Base-by-base conservation (phyloP, 2,113 vertebrate genomes). In the Gymnarchus niloticus region DNA sequence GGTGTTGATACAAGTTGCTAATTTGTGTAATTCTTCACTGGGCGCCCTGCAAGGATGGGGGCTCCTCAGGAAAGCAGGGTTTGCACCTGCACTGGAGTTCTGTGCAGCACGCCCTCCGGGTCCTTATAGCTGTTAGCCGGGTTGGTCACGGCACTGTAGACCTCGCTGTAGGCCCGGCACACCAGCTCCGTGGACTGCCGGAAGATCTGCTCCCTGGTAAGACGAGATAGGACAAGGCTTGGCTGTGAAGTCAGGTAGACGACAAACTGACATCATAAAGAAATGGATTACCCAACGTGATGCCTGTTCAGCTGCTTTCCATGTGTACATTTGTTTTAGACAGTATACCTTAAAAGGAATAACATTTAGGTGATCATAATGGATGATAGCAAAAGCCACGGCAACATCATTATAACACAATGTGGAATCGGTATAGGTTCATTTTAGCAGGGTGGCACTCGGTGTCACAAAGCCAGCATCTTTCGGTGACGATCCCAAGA, bases 121-220 rank as follows among this genome's bases (percentile, higher is more conserved):
- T 98, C 97, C 89, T 94, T 96, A 90, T 99, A 99, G 69, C 87
- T 90, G 21, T 95, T 98, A 51, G 86, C 85, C 3, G 97, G 96
- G 89, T 95, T 90, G 94, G 93, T 96, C 89, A 98, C 94, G 1
- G 97, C 96, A 1, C 94, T 87, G 87, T 98, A 94, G n/a, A 99
- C 92, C 87, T 99, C 97, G 80, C 87, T 92, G 56, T 99, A 99
- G 37, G 97, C 98, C 91, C 96, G 93, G 91, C 96, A 98, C 88
- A 99, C 95, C 89, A 99, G 92, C 89, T 98, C 97, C 0, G 97
- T 98, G 1, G 98, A 98, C 90, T 96, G 97, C 56, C 95, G 96
- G 90, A 98, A 95, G 84, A 99, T 97, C 92, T 98, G 97, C 57
- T 99, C 97, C 92, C 98, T 99, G 25, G 49, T 14, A 82, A 52